These are phyloP conservation scores for Suillia variegata DNA, from an alignment of 2,888 invertebrate genomes.

Conservation along the genomic window DNA sequence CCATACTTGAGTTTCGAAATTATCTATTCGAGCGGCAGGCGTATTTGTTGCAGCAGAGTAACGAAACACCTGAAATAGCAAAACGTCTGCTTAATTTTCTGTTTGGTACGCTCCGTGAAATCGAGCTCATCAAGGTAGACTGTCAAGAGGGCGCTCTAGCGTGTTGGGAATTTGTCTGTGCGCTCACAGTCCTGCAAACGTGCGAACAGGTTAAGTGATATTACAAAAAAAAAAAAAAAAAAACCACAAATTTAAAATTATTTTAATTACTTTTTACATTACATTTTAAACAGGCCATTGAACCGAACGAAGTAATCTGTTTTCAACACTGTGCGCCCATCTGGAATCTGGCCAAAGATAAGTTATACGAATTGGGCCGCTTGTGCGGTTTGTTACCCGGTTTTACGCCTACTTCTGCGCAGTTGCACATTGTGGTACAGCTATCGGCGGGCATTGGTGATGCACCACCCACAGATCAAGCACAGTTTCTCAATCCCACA, in stretches of 20 bases:
- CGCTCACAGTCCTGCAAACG: conserved; percentile 83
- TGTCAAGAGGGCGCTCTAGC: conserved; percentile 83
- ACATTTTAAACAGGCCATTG: too few relatives aligned
- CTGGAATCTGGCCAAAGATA: conserved; percentile 87
- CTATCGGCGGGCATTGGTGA: conserved; percentile 91
- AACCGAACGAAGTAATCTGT: conserved; percentile 73
- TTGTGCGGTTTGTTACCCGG: conserved; percentile 91
- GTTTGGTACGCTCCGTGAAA: conserved; percentile 85
- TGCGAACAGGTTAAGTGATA: too few relatives aligned
- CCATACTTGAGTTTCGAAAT: conserved; percentile 87
- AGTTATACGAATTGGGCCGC: conserved; percentile 77
- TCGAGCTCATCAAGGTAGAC: conserved; percentile 78
- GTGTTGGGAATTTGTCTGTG: conserved; percentile 93
- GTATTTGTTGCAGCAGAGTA: conserved; percentile 69
- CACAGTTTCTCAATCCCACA: conserved; percentile 49
- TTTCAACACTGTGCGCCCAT: conserved; percentile 84
- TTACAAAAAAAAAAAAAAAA: too few relatives aligned
- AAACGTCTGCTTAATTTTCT: conserved; percentile 87
- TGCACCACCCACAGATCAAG: conserved; percentile 64
- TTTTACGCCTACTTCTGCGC: conserved; percentile 79
- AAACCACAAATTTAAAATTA: too few relatives aligned
- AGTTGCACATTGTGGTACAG: conserved; percentile 87
- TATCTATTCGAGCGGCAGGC: conserved; percentile 94
- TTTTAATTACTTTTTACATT: too few relatives aligned
- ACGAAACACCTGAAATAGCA: conserved; percentile 70